Conservation (phyloP, 2,113 vertebrate genomes). For the Heterochromis multidens region DNA sequence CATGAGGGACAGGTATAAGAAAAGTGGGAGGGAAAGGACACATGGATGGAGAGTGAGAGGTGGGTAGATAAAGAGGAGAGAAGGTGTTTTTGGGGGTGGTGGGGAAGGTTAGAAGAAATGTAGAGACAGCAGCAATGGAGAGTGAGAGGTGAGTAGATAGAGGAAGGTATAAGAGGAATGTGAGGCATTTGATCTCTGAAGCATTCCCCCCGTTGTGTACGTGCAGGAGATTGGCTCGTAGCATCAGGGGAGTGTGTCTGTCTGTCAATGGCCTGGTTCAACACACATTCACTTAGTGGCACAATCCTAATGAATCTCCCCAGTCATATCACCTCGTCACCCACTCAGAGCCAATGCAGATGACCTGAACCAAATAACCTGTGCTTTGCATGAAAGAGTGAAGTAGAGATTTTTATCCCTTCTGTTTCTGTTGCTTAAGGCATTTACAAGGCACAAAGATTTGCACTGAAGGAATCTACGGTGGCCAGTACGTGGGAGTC, state of each 20-base stretch:
- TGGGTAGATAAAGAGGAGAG: conserved; percentile 56
- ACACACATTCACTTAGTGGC: conserved; percentile 85
- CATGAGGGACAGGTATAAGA: conserved; percentile 15
- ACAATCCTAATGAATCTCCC: conserved; percentile 84
- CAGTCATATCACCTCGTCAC: conserved; percentile 65
- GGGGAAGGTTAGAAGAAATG: not conserved
- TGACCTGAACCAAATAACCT: conserved; percentile 76
- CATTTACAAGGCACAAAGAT: not conserved
- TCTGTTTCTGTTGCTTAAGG: not conserved
- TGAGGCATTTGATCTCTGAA: conserved; percentile 34
- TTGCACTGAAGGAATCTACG: conserved; percentile 30
- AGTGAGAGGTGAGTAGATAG: conserved; percentile 47
- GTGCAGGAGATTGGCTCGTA: conserved; percentile 80
- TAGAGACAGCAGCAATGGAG: conserved; percentile 29
- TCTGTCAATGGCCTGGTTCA: conserved; percentile 82
- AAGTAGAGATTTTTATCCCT: not conserved
- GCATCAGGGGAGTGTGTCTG: conserved; percentile 77
- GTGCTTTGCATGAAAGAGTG: not conserved
- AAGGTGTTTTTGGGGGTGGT: conserved; percentile 7
- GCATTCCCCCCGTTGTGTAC: conserved; percentile 35
- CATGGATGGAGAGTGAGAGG: conserved; percentile 48
- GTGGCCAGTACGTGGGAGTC: not conserved
- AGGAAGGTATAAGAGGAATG: conserved; percentile 32
- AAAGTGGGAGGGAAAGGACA: conserved; percentile 9
- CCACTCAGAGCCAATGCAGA: conserved; percentile 53